phyloP scores from a whole-genome alignment of 2,888 invertebrate genomes.

The Plusia festucae region DNA sequence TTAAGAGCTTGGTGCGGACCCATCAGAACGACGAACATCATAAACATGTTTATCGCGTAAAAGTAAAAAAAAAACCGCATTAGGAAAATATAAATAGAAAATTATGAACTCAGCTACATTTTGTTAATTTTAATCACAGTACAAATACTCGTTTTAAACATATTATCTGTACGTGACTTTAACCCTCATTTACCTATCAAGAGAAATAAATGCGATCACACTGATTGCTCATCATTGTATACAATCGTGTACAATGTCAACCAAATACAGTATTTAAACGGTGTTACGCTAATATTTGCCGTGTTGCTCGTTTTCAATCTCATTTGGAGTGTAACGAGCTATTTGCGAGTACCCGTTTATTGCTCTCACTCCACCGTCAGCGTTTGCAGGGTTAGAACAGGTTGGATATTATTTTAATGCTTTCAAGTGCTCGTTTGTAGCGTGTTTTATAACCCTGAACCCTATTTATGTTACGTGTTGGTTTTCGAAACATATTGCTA shows the following conservation, averaged over 20 bases:
- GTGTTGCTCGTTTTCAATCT: slow-evolving; percentile 63
- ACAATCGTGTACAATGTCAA: slow-evolving; percentile 37
- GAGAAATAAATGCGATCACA: slow-evolving; percentile 30
- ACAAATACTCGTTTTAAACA: no score
- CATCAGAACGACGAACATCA: no score
- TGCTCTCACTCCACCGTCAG: slow-evolving; percentile 43
- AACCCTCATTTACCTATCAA: slow-evolving; percentile 22
- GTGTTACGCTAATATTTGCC: slow-evolving; percentile 64
- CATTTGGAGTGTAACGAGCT: slow-evolving; percentile 69
- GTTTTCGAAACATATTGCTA: neutral
- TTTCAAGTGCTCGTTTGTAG: slow-evolving; percentile 38
- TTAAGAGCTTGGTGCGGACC: no score
- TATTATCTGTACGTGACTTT: neutral
- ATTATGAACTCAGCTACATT: no score
- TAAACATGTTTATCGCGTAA: no score
- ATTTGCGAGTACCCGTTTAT: slow-evolving; percentile 64
- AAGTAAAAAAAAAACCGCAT: no score
- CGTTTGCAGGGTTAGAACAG: slow-evolving; percentile 46
- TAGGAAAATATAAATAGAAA: no score
- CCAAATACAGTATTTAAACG: slow-evolving; percentile 54
- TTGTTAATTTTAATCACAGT: no score
- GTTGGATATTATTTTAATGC: slow-evolving; percentile 53
- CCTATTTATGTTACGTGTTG: slow-evolving; percentile 22
- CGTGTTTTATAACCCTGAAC: slow-evolving; percentile 35
- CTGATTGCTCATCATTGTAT: slow-evolving; percentile 40